phyloP scores from a whole-genome alignment of 2,888 invertebrate species.

The Chymomyza fuscimana region DNA sequence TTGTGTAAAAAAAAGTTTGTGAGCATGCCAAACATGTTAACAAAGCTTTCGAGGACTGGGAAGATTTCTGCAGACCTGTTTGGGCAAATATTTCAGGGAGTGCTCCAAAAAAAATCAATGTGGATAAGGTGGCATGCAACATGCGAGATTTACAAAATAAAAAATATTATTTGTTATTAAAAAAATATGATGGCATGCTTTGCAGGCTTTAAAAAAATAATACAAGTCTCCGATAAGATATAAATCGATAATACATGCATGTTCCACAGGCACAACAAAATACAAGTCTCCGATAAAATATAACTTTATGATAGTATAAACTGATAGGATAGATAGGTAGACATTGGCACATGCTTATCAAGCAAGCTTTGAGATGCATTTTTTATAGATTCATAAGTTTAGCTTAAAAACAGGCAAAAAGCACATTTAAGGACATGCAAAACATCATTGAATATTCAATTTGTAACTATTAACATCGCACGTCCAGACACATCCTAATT shows the following conservation, averaged over 20 bases:
- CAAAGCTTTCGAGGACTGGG: too few relatives aligned
- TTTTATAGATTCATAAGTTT: neutral
- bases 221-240: too few relatives aligned
- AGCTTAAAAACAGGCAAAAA: neutral
- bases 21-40: too few relatives aligned
- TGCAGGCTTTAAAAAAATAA: too few relatives aligned
- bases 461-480: constrained; percentile 69
- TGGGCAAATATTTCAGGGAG: too few relatives aligned
- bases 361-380: neutral
- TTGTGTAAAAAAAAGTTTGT: too few relatives aligned
- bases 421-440: neutral
- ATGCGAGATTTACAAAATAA: too few relatives aligned
- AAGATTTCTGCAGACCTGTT: too few relatives aligned
- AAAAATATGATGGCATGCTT: too few relatives aligned
- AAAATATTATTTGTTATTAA: too few relatives aligned
- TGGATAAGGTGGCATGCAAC: too few relatives aligned
- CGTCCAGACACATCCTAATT: constrained; percentile 55
- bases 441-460: constrained; percentile 76
- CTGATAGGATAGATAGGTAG: neutral
- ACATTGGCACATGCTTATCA: neutral
- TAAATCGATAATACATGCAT: neutral
- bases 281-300: neutral
- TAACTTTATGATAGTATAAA: neutral
- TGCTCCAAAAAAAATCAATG: too few relatives aligned
- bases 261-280: neutral